Evolutionary conservation across 1,140 invertebrate genomes (phyloP).

Genomic region (Drosophila grimshawi): DNA sequence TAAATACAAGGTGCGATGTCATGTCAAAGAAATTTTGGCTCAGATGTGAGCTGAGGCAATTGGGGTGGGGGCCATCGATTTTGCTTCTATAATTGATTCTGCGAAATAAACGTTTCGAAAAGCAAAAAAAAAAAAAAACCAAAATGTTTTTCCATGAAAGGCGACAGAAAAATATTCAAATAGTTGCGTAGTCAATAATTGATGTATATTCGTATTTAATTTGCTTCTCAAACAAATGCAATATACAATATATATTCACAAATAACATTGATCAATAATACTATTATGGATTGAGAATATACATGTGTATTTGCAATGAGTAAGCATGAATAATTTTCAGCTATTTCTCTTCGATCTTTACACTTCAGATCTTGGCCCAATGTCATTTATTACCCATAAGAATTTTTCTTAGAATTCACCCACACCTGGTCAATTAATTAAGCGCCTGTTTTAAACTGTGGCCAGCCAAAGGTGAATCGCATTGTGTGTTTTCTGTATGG

Average conservation of each 20-base stretch:
- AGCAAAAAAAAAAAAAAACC: not conserved
- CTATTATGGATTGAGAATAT: no score
- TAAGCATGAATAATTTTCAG: not conserved
- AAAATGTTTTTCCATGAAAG: not conserved
- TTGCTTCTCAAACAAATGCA: no score
- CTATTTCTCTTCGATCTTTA: not conserved
- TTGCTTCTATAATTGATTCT: not conserved
- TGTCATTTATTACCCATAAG: conserved; percentile 2
- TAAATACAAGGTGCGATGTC: conserved; percentile 33
- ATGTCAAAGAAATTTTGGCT: conserved; percentile 25
- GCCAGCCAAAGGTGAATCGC: conserved; percentile 3
- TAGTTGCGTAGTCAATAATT: not conserved
- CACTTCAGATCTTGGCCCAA: not conserved
- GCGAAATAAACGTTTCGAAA: conserved; percentile 11
- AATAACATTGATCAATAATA: no score
- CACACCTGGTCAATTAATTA: conserved; percentile 57
- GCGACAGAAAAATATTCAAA: not conserved
- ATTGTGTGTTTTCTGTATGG: conserved; percentile 29
- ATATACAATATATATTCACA: no score
- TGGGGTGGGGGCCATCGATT: conserved; percentile 16
- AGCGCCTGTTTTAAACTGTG: conserved; percentile 19
- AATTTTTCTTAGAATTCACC: conserved; percentile 24
- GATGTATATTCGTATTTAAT: no score
- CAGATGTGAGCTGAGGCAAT: not conserved
- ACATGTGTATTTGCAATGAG: not conserved